Conservation (phyloP, 1,140 invertebrate species). For the Littorina saxatilis region DNA sequence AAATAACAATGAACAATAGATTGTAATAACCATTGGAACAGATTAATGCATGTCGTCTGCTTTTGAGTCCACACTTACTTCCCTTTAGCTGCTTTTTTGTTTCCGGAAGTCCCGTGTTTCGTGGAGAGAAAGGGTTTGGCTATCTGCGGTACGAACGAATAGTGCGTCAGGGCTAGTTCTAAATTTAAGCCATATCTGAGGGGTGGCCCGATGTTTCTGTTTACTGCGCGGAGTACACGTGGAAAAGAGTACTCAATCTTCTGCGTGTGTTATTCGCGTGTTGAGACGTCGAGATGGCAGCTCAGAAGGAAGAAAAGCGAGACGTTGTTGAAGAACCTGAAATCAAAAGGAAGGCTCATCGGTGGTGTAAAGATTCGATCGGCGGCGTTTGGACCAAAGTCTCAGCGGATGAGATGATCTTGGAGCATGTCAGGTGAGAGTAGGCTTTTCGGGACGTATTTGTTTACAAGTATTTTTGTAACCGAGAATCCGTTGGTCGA, state of each 20-base stretch:
- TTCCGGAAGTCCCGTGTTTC: conserved; percentile 18
- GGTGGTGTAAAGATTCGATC: conserved; percentile 56
- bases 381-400: conserved; percentile 55
- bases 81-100: no score
- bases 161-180: not conserved
- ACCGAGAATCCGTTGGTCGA: no score
- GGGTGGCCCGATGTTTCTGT: conserved; percentile 31
- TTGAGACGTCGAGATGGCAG: conserved; percentile 1
- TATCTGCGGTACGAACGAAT: not conserved
- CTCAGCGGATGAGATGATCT: conserved; percentile 43
- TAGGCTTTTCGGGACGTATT: not conserved
- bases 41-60: no score
- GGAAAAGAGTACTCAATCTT: conserved; percentile 20
- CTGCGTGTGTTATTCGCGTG: not conserved
- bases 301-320: conserved; percentile 8
- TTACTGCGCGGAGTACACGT: conserved; percentile 22
- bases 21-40: no score
- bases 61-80: no score
- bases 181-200: conserved; percentile 4
- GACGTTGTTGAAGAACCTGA: conserved; percentile 27
- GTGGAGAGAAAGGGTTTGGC: not conserved
- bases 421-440: conserved; percentile 50
- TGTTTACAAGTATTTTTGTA: not conserved
- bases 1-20: no score
- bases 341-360: conserved; percentile 39